Evolutionary conservation across 2,113 vertebrate genomes (phyloP).

Genomic region (Crotalus horridus): DNA sequence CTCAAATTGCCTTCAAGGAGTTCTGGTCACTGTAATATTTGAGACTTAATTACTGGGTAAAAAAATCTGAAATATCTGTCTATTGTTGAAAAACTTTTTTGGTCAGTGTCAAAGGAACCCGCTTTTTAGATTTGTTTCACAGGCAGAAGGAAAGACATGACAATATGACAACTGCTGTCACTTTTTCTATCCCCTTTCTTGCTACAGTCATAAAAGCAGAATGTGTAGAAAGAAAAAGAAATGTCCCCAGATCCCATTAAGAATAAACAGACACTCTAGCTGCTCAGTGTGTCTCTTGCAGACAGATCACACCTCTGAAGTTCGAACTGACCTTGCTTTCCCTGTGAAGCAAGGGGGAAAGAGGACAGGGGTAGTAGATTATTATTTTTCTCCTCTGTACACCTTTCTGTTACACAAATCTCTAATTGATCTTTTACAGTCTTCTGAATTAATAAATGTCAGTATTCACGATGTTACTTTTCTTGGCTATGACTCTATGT

Average conservation of each 20-base stretch:
- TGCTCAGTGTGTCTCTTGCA: not conserved
- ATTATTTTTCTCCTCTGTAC: not conserved
- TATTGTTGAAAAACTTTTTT: not conserved
- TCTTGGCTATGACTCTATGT: not conserved
- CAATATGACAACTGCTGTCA: not conserved
- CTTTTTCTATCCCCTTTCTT: not conserved
- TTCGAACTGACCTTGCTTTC: not conserved
- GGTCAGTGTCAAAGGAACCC: not conserved
- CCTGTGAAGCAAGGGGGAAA: not conserved
- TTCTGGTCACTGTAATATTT: not conserved
- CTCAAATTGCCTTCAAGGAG: not conserved
- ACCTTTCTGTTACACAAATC: not conserved
- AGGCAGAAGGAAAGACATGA: not conserved
- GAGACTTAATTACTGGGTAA: not conserved
- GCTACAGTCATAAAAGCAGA: not conserved
- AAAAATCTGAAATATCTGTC: not conserved
- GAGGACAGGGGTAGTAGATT: not conserved
- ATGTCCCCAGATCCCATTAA: not conserved
- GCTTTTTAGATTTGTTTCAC: not conserved
- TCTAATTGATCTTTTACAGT: not conserved
- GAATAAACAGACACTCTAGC: not conserved
- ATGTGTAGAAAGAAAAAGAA: not conserved
- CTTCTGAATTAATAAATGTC: not conserved
- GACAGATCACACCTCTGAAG: not conserved
- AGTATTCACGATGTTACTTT: not conserved